Percentiles rank a stretch among this genome's conserved stretches.
These are phyloP conservation scores for Cisticola juncidis DNA, from an alignment of 2,113 vertebrate genomes.

Conservation along the genomic window DNA sequence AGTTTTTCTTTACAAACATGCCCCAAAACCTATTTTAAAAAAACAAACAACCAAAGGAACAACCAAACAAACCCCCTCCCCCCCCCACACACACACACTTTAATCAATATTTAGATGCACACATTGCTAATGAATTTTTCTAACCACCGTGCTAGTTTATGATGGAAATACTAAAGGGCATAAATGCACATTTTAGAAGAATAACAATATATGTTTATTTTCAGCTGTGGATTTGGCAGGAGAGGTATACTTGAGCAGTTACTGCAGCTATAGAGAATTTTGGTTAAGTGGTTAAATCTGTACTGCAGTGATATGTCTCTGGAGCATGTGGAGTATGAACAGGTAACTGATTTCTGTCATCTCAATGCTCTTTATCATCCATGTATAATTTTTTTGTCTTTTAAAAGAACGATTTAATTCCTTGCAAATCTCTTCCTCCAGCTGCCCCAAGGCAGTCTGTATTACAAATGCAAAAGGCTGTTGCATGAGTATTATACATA, in stretches of 20 bases:
- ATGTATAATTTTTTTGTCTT: neutral
- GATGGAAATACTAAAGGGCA: neutral
- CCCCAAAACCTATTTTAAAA: neutral
- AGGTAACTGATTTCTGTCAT: neutral
- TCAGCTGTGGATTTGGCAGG: neutral
- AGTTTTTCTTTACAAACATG: neutral
- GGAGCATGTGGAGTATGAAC: neutral
- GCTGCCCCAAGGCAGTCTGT: neutral
- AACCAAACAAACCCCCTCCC: neutral
- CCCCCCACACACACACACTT: accelerated
- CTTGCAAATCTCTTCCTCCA: neutral
- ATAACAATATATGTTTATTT: neutral
- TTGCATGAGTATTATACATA: neutral
- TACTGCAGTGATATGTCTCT: neutral
- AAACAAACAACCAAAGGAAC: neutral
- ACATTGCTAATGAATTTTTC: neutral
- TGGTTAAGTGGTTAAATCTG: neutral
- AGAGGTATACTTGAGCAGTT: neutral
- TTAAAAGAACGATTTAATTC: neutral
- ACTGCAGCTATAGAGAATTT: neutral
- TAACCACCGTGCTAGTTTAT: neutral
- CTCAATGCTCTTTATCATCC: neutral
- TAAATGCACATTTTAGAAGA: neutral
- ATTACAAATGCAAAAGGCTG: neutral
- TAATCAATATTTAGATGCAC: neutral